Percentiles rank a stretch among this genome's conserved stretches.
These are phyloP conservation scores for Luehdorfia chinensis DNA, from an alignment of 1,140 invertebrate species.

Conservation along the genomic window DNA sequence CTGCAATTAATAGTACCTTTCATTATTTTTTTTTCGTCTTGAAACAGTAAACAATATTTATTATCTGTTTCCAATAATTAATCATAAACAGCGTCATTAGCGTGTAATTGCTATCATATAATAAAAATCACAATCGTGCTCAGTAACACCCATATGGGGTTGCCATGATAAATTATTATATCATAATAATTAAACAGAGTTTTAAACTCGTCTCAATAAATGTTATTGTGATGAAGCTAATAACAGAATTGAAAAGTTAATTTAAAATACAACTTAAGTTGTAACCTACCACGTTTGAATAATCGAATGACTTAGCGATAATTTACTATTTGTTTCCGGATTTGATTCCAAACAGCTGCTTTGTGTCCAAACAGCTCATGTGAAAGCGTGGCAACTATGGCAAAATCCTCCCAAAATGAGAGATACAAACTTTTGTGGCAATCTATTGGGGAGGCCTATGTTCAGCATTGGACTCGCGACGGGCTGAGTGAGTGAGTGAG, in stretches of 20 bases:
- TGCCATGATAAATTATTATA: conserved; percentile 2
- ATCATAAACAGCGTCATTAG: conserved; percentile 12
- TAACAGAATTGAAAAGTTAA: not conserved
- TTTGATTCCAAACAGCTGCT: not conserved
- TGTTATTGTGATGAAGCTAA: not conserved
- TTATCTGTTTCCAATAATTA: conserved; percentile 4
- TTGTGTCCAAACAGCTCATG: no score
- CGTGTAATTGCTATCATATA: conserved; percentile 3
- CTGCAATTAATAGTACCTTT: no score
- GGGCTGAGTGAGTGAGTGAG: no score
- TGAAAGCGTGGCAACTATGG: no score
- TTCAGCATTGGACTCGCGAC: no score
- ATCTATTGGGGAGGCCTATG: no score
- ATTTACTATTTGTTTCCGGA: not conserved
- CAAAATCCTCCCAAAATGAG: no score
- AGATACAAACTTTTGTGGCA: no score
- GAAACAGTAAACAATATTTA: not conserved
- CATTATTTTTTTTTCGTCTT: no score
- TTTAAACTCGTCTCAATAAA: not conserved
- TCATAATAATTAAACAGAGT: conserved; percentile 8
- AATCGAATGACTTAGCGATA: no score
- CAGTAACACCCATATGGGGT: conserved; percentile 5
- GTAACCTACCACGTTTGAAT: not conserved
- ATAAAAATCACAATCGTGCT: conserved; percentile 3
- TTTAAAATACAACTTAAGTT: not conserved